Conservation (phyloP, 2,113 vertebrate species). For the Oreotrochilus melanogaster region DNA sequence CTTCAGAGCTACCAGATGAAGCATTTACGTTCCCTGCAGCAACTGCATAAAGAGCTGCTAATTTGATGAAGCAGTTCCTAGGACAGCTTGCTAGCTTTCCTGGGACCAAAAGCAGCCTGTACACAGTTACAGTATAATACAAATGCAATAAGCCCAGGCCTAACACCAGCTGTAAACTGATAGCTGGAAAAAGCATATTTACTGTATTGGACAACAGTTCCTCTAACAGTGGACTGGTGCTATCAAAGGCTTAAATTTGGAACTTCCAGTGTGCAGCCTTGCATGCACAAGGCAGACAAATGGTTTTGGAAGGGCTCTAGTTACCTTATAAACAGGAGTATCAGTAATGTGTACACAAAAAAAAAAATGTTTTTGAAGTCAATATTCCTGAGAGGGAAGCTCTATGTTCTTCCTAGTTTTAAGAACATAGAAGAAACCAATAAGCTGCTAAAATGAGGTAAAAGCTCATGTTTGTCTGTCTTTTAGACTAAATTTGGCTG, state of each 20-base stretch:
- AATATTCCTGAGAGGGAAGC: neutral
- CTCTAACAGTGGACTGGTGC: neutral
- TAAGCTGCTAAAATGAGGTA: neutral
- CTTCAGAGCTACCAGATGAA: neutral
- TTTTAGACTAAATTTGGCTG: neutral
- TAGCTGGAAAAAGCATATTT: neutral
- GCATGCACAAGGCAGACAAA: neutral
- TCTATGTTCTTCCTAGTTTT: neutral
- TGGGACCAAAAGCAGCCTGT: neutral
- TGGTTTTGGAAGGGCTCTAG: neutral
- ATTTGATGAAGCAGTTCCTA: neutral
- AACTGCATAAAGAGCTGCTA: neutral
- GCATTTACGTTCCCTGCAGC: neutral
- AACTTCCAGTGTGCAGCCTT: neutral
- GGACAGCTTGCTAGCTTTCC: neutral
- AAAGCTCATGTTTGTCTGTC: neutral
- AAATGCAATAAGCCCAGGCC: neutral
- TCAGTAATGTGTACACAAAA: neutral
- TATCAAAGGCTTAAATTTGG: neutral
- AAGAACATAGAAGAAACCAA: accelerated
- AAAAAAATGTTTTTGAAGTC: neutral
- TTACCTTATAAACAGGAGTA: neutral
- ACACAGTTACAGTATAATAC: neutral
- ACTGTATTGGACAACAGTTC: neutral
- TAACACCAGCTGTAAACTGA: neutral